A percentile compares a stretch with the other conserved stretches of the same genome.
Evolutionary conservation across 2,113 vertebrate genomes (phyloP).

Genomic region (Archilochus colubris): DNA sequence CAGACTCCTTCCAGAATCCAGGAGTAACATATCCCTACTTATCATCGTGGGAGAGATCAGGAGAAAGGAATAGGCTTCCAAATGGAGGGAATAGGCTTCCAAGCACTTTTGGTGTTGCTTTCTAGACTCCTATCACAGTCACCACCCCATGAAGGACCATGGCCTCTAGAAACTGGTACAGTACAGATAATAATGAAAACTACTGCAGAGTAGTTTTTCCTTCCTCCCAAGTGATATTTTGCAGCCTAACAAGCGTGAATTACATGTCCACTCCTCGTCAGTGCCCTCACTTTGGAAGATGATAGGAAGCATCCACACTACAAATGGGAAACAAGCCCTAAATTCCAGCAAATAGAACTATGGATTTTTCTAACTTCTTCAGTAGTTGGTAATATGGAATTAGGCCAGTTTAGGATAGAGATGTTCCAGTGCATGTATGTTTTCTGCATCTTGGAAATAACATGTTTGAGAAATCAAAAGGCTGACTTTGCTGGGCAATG

Average conservation of each 20-base stretch:
- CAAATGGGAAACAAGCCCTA: background rate
- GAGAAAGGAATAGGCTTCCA: background rate
- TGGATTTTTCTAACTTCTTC: background rate
- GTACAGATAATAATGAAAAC: background rate
- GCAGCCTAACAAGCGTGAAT: background rate
- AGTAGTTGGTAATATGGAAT: slow-evolving; percentile 3
- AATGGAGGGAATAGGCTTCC: background rate
- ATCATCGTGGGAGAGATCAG: background rate
- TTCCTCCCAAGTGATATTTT: background rate
- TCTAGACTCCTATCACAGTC: background rate
- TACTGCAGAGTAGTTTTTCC: background rate
- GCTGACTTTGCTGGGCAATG: background rate
- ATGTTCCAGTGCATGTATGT: background rate
- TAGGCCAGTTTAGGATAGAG: slow-evolving; percentile 5
- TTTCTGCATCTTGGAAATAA: slow-evolving; percentile 24
- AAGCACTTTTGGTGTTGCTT: background rate
- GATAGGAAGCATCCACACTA: background rate
- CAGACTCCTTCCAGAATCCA: background rate
- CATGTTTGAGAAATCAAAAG: background rate
- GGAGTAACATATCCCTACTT: background rate
- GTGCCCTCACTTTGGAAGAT: background rate
- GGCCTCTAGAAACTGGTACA: background rate
- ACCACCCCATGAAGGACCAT: background rate
- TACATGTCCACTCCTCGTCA: background rate
- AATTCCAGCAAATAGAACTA: background rate